Percentiles rank a stretch among this genome's conserved stretches.
Conservation (phyloP, 1,140 invertebrate genomes). For the Phortica variegata region DNA sequence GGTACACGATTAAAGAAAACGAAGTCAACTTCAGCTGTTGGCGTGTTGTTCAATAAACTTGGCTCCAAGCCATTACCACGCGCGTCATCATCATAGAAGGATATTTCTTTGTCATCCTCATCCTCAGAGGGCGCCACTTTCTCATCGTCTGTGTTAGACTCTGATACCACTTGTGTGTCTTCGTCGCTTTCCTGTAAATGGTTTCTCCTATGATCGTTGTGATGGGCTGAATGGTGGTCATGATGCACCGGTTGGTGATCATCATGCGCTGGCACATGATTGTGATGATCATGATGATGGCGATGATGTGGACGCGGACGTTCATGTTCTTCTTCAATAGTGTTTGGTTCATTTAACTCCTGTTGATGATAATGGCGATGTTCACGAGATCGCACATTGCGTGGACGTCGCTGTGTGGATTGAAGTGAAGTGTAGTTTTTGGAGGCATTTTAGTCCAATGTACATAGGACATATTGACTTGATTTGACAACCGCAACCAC, state of each 20-base stretch:
- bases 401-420: conserved; percentile 22
- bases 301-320: conserved; percentile 22
- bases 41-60: conserved; percentile 72
- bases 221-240: too few relatives aligned
- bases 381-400: conserved; percentile 27
- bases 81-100: neutral
- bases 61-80: conserved; percentile 19
- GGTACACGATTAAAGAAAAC: conserved; percentile 88
- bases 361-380: conserved; percentile 12
- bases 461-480: too few relatives aligned
- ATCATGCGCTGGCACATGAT: conserved; percentile 24
- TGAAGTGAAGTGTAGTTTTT: too few relatives aligned
- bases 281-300: conserved; percentile 14
- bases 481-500: too few relatives aligned
- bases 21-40: conserved; percentile 68
- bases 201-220: too few relatives aligned
- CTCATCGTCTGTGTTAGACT: conserved; percentile 5
- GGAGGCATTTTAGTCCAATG: too few relatives aligned
- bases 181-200: conserved; percentile 4
- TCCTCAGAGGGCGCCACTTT: neutral
- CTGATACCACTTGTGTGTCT: conserved; percentile 4
- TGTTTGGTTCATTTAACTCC: neutral
- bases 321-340: conserved; percentile 4
- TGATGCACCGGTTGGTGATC: conserved; percentile 29
- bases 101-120: conserved; percentile 4